A percentile compares a stretch with the other conserved stretches of the same genome.
phyloP scores from a whole-genome alignment of 2,888 invertebrate genomes.

The Chromoteleia sp. region DNA sequence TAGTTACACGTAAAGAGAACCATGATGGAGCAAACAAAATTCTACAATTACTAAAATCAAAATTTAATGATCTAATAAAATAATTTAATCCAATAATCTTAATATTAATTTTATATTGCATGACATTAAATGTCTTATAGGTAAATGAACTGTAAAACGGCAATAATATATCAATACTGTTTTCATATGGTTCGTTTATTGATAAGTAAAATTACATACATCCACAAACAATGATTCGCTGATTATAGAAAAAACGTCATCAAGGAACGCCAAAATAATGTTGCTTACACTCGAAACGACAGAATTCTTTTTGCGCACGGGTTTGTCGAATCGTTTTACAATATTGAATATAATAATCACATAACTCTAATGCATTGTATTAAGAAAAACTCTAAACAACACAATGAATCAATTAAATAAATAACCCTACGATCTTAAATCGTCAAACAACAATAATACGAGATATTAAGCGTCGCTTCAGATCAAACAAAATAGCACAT shows the following conservation, averaged over 20 bases:
- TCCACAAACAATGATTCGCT: conserved; percentile 70
- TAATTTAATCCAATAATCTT: too few relatives aligned
- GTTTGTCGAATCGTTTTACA: conserved; percentile 38
- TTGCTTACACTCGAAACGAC: conserved; percentile 58
- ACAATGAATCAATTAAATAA: conserved; percentile 52
- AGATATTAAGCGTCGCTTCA: conserved; percentile 56
- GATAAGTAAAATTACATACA: conserved; percentile 72
- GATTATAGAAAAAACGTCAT: conserved; percentile 70
- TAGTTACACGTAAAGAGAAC: too few relatives aligned
- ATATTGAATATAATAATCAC: conserved; percentile 28
- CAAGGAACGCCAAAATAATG: conserved; percentile 62
- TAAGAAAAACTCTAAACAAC: conserved; percentile 44
- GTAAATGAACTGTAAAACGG: too few relatives aligned
- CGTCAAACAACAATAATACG: conserved; percentile 58
- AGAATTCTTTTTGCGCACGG: conserved; percentile 62
- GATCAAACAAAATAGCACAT: conserved; percentile 72
- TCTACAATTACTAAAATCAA: too few relatives aligned
- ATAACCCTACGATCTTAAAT: conserved; percentile 52
- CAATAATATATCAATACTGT: too few relatives aligned
- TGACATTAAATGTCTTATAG: too few relatives aligned
- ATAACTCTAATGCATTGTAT: conserved; percentile 38
- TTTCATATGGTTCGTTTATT: conserved; percentile 70
- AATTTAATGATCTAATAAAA: too few relatives aligned
- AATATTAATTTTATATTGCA: too few relatives aligned
- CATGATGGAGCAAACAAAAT: too few relatives aligned